phyloP scores from a whole-genome alignment of 1,140 invertebrate species.

The Bombus fervidus region DNA sequence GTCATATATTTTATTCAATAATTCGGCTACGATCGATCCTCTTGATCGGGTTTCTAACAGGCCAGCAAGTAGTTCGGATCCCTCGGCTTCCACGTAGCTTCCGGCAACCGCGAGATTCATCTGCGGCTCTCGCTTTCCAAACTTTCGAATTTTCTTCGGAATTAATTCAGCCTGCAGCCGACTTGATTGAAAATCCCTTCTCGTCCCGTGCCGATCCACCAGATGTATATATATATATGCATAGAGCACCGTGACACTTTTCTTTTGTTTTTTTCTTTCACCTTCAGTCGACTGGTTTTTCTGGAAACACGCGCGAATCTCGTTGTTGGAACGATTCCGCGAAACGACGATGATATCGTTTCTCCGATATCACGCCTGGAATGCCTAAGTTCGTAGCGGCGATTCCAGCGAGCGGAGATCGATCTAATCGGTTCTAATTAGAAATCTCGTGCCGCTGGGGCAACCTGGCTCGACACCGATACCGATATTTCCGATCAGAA shows the following conservation, averaged over 20 bases:
- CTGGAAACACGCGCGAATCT: neutral
- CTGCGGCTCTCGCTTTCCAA: conserved; percentile 6
- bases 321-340: conserved; percentile 3
- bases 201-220: neutral
- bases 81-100: neutral
- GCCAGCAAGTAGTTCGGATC: conserved; percentile 5
- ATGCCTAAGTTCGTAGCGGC: neutral
- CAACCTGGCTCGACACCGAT: conserved; percentile 17
- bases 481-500: conserved; percentile 20
- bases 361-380: too few relatives aligned
- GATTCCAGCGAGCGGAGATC: conserved; percentile 41
- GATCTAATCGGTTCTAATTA: conserved; percentile 61
- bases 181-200: conserved; percentile 44
- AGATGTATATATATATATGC: neutral
- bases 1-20: conserved; percentile 51
- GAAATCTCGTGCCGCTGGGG: conserved; percentile 36
- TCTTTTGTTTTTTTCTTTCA: neutral
- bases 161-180: conserved; percentile 39
- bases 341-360: neutral
- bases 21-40: conserved; percentile 40
- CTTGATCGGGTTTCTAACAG: conserved; percentile 17
- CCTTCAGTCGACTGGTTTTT: neutral
- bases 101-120: neutral
- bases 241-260: neutral
- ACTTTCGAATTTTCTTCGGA: conserved; percentile 48